Evolutionary conservation across 1,140 invertebrate genomes (phyloP).

Genomic region (Aphelenchoides besseyi): DNA sequence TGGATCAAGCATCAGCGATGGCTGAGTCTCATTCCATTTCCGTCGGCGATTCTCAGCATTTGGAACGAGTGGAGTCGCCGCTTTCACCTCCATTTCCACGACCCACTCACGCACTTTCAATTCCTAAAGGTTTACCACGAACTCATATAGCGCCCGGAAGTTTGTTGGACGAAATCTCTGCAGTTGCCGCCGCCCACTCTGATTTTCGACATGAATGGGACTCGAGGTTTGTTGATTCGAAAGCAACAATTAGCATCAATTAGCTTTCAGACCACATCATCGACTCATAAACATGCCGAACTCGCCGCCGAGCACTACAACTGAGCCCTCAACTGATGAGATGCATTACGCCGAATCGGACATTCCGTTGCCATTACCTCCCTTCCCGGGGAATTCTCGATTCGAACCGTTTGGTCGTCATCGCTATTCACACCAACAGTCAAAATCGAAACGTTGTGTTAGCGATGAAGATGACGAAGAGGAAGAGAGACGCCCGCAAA

Average conservation of each 20-base stretch:
- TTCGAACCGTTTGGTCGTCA: background rate
- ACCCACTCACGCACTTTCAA: background rate
- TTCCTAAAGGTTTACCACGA: background rate
- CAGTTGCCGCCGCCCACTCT: background rate
- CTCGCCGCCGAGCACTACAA: background rate
- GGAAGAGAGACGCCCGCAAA: background rate
- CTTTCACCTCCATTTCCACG: background rate
- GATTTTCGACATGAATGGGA: background rate
- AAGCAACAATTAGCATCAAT: background rate
- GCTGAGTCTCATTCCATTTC: background rate
- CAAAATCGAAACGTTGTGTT: background rate
- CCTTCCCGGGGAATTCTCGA: background rate
- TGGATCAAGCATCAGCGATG: background rate
- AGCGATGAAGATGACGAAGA: background rate
- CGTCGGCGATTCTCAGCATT: background rate
- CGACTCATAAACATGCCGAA: background rate
- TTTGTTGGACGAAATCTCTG: background rate
- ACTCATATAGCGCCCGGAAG: background rate
- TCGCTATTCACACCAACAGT: conserved; percentile 1
- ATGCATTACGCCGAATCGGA: conserved; percentile 28
- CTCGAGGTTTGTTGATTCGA: background rate
- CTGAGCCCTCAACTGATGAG: conserved; percentile 6
- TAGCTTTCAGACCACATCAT: background rate
- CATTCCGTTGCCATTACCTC: conserved; percentile 1
- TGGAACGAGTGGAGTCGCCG: background rate